A percentile compares a stretch with the other conserved stretches of the same genome.
Evolutionary conservation across 2,888 invertebrate genomes (phyloP).

Genomic region (Theristus sp.): DNA sequence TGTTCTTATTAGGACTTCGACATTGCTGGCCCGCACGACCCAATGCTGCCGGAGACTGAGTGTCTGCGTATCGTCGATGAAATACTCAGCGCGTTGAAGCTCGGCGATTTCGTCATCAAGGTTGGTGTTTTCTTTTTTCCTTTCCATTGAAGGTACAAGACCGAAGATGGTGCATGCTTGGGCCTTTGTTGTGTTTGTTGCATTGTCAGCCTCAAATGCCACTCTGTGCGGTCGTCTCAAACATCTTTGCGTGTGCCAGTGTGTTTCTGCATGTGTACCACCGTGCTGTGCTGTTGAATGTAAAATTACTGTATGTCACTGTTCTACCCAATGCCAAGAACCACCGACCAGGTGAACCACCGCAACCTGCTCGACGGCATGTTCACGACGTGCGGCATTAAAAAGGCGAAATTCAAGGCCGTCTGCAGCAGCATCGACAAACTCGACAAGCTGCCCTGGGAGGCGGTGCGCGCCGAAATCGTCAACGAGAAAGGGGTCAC

Average conservation of each 20-base stretch:
- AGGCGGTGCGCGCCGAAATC: constrained; percentile 71
- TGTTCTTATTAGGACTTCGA: constrained; percentile 75
- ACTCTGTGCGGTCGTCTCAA: no score
- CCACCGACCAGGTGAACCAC: constrained; percentile 67
- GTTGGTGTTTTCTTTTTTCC: constrained; percentile 21
- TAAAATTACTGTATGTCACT: no score
- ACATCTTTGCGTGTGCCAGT: no score
- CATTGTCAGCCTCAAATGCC: no score
- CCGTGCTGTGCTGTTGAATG: no score
- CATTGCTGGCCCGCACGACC: constrained; percentile 84
- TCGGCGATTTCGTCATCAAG: constrained; percentile 74
- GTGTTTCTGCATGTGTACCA: no score
- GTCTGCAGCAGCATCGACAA: constrained; percentile 97
- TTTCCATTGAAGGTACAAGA: no score
- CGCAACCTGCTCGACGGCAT: constrained; percentile 79
- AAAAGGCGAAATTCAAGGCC: constrained; percentile 63
- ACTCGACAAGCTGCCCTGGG: constrained; percentile 73
- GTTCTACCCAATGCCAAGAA: no score
- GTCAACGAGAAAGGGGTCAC: constrained; percentile 65
- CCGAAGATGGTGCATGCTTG: background rate
- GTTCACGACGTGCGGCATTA: constrained; percentile 87
- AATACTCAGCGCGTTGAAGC: constrained; percentile 57
- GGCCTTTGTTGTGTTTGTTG: background rate
- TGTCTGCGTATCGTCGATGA: constrained; percentile 85
- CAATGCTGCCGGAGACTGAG: constrained; percentile 92